Percentiles rank a stretch among this genome's conserved stretches.
Conservation (phyloP, 2,888 invertebrate species). For the Drosophila nr. fundita region DNA sequence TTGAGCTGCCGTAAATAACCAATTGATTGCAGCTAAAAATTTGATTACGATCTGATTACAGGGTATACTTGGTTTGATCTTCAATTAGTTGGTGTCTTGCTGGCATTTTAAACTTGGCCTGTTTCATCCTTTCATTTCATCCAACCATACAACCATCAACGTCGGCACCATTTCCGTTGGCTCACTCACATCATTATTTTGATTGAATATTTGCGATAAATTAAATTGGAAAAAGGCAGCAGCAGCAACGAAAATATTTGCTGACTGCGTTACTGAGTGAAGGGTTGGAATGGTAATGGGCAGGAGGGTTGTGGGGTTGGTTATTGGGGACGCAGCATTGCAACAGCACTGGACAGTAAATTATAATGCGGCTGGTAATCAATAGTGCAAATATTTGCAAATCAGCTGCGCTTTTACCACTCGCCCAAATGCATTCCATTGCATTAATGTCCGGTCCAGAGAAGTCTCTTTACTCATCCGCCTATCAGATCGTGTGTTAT, state of each 20-base stretch:
- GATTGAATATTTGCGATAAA: constrained; percentile 82
- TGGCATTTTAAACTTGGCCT: constrained; percentile 19
- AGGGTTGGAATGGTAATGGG: not conserved
- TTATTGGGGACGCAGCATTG: not conserved
- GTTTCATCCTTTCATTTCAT: constrained; percentile 19
- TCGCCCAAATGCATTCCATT: constrained; percentile 41
- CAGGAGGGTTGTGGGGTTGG: not conserved
- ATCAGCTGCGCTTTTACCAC: constrained; percentile 59
- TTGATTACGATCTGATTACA: constrained; percentile 3
- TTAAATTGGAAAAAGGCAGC: constrained; percentile 74
- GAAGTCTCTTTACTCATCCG: not conserved
- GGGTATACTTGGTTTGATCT: constrained; percentile 15
- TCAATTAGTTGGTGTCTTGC: constrained; percentile 9
- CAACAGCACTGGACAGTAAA: constrained; percentile 33
- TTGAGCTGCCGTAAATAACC: not conserved
- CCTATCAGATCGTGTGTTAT: constrained; percentile 43
- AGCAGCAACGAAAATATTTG: constrained; percentile 60
- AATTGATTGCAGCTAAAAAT: not conserved
- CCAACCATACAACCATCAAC: constrained; percentile 35
- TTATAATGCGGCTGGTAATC: constrained; percentile 69
- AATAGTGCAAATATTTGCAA: constrained; percentile 76
- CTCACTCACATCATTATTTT: constrained; percentile 72
- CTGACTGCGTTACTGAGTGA: constrained; percentile 38
- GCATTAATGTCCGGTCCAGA: constrained; percentile 44
- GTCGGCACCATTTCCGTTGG: constrained; percentile 52